Evolutionary conservation across 2,797 vertebrate species (phyloP), one percentile per base, ranked within the genome.

Genomic region (Telmatherina bonti): DNA sequence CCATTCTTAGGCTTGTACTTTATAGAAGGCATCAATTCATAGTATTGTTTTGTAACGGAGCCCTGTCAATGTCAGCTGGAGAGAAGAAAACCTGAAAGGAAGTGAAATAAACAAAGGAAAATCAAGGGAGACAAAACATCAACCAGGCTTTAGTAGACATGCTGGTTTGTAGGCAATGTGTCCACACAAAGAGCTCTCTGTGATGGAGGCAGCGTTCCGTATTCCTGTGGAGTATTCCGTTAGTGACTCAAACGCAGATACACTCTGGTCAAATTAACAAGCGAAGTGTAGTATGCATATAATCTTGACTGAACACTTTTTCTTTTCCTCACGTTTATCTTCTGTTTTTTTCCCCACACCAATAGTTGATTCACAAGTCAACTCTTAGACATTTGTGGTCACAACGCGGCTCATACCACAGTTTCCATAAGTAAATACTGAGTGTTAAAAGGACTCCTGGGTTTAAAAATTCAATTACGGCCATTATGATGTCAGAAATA

Each of bases 131-230:
- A 91, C 83, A 82, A 88, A 88, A 85, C 67, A 75, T 75, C 80
- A 84, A 70, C 31, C 5, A 83, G 78, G 71, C 82, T 83, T 81
- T 72, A 81, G 78, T 68, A 59, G 84, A 72, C 81, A 74, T 74
- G 76, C 79, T 72, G 65, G 84, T 83, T 87, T 76, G 76, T 68
- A 66, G 74, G 75, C 79, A 77, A 54, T 59, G 70, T 74, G 81
- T 33, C 20, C 74, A 62, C 77, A 94, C 91, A 94, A 92, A 92
- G 93, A 81, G 76, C 72, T 81, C 89, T 90, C 88, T 94, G 91
- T 93, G 76, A 83, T 74, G 56, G 54, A 31, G 60, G 33, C 35
- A 52, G 76, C 71, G 82, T 85, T 93, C 90, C 85, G 83, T 92
- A 94, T 94, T 93, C 92, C 85, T 84, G 76, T 27, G 68, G 89